Base-by-base conservation (phyloP, 2,888 invertebrate genomes). In the Nematopogon swammerdamellus region DNA sequence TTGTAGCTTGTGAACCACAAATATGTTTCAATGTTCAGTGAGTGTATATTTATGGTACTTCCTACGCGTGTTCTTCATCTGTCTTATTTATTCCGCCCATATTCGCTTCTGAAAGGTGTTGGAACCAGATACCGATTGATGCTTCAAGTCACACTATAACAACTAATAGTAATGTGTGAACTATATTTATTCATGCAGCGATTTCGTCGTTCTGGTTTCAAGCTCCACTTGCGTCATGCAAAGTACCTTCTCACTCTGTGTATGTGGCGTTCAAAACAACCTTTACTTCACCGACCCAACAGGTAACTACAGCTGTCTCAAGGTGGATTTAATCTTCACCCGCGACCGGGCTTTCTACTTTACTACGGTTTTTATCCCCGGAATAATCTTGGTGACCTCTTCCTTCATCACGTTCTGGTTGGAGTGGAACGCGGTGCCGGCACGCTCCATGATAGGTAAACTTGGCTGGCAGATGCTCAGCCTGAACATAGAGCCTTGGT, bases 291-390 rank as follows among this genome's bases (percentile, higher is more conserved):
- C 36, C 36, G n/a, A 36, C 36, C 36, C 36, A 36, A 36, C 81
- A 92, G 92, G 91, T 70, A 91, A 92, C 84, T 92, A 91, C 86
- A 92, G 91, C 83, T 92, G 92, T 82, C 82, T 92, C 67, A 87
- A 87, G 75, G 92, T 92, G 71, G 88, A 91, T 77, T 82, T 92
- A 69, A 89, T 88, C 70, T 92, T 92, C 82, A 92, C 91, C 58
- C 83, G 92, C 75, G 92, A 92, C 81, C 85, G 91, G 79, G 90
- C 91, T 63, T 92, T 92, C 83, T 92, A 92, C 82, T 91, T 92
- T 81, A 92, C 91, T 54, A 92, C 92, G 66, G 92, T 92, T 67
- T 92, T 92, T 83, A 91, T 92, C 70, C 92, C 92, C 56, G 92
- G 92, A 64, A 92, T 92, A 63, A 91, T 92, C 70, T 83, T 92